Evolutionary conservation across 2,113 vertebrate species (phyloP).

Genomic region (Cnemophilus loriae): DNA sequence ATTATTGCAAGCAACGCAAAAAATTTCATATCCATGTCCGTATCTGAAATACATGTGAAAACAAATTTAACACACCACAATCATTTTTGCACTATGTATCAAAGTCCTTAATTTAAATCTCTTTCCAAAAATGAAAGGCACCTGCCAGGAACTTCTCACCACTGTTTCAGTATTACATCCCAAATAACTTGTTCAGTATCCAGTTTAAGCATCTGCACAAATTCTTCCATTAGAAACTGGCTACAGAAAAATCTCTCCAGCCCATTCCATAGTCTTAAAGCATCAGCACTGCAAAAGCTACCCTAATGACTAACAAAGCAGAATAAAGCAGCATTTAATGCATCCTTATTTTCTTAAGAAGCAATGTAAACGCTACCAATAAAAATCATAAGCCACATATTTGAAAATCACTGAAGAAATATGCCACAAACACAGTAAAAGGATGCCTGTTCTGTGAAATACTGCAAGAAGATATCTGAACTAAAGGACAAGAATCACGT

Average conservation of each 20-base stretch:
- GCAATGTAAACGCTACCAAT: neutral
- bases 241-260: neutral
- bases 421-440: neutral
- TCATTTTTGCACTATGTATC: neutral
- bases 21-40: conserved; percentile 96
- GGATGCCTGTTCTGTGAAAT: neutral
- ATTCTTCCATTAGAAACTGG: neutral
- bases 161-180: neutral
- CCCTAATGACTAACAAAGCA: neutral
- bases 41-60: conserved; percentile 77
- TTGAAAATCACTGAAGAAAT: neutral
- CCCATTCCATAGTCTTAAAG: neutral
- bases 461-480: neutral
- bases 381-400: neutral
- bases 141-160: neutral
- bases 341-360: neutral
- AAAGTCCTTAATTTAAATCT: neutral
- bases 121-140: neutral
- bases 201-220: neutral
- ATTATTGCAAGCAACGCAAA: conserved; percentile 87
- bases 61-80: neutral
- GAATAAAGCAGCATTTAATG: neutral
- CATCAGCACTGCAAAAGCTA: neutral
- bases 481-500: neutral
- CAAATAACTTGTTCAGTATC: neutral